phyloP scores from a whole-genome alignment of 2,113 vertebrate species.

The Pelusios castaneus region DNA sequence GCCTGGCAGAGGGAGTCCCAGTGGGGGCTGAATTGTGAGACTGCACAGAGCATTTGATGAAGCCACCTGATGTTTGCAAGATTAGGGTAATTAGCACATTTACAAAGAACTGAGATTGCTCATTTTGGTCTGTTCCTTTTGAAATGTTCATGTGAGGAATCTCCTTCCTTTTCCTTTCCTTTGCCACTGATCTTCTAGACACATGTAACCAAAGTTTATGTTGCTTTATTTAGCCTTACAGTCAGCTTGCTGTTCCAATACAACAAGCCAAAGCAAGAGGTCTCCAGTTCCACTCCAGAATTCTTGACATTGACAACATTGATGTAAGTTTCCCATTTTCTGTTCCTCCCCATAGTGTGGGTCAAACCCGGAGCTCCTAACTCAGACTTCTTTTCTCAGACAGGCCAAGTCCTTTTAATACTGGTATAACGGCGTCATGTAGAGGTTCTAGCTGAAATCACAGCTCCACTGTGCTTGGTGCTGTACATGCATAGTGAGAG shows the following conservation, averaged over 20 bases:
- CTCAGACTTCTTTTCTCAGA: neutral
- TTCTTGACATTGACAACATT: constrained; percentile 93
- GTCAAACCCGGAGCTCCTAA: neutral
- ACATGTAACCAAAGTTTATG: neutral
- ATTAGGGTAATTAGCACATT: accelerated
- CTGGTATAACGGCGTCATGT: neutral
- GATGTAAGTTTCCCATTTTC: constrained; percentile 84
- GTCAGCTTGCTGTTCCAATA: constrained; percentile 93
- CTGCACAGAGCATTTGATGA: neutral
- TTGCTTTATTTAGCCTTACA: constrained; percentile 87
- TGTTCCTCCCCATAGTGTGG: too few species aligned
- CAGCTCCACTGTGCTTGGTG: too few species aligned
- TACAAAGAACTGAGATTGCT: accelerated
- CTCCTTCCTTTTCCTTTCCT: neutral
- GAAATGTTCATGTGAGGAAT: neutral
- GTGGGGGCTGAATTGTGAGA: neutral
- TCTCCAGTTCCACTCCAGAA: constrained; percentile 91
- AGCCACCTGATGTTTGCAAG: neutral
- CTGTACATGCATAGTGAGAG: neutral
- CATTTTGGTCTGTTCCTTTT: neutral
- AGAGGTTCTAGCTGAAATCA: neutral
- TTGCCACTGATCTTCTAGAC: neutral
- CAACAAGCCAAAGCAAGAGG: constrained; percentile 92
- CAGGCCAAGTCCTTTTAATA: neutral
- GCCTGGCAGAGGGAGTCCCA: neutral